phyloP scores from a whole-genome alignment of 1,140 invertebrate genomes.

The Lysiphlebus fabarum region DNA sequence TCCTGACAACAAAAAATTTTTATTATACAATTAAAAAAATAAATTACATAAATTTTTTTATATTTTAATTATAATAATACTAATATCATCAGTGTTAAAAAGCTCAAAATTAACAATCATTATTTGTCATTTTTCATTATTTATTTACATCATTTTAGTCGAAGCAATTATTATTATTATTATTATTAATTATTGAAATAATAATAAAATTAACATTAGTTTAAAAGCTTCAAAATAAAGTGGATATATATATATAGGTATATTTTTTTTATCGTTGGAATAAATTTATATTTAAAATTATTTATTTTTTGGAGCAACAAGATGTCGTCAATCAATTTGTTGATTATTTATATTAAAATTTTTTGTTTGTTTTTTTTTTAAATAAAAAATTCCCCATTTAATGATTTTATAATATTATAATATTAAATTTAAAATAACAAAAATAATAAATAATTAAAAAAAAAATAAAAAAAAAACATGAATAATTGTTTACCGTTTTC shows the following conservation, averaged over 20 bases:
- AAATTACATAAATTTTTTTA: background rate
- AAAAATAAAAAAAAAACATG: conserved; percentile 10
- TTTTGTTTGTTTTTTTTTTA: no score
- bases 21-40: conserved; percentile 6
- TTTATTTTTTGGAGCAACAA: no score
- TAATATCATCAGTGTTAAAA: conserved; percentile 45
- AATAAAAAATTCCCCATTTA: conserved; percentile 14
- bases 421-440: no score
- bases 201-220: no score
- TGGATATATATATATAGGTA: no score
- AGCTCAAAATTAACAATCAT: conserved; percentile 41
- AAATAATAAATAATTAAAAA: background rate
- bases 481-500: conserved; percentile 50
- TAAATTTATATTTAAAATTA: no score
- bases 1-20: conserved; percentile 29
- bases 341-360: no score
- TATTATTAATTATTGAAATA: no score
- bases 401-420: conserved; percentile 1
- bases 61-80: background rate
- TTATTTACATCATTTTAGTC: conserved; percentile 34
- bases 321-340: no score
- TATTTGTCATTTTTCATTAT: conserved; percentile 29
- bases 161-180: no score
- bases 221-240: no score
- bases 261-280: no score